Conservation (phyloP, 1,140 invertebrate species). For the Polypedilum vanderplanki region DNA sequence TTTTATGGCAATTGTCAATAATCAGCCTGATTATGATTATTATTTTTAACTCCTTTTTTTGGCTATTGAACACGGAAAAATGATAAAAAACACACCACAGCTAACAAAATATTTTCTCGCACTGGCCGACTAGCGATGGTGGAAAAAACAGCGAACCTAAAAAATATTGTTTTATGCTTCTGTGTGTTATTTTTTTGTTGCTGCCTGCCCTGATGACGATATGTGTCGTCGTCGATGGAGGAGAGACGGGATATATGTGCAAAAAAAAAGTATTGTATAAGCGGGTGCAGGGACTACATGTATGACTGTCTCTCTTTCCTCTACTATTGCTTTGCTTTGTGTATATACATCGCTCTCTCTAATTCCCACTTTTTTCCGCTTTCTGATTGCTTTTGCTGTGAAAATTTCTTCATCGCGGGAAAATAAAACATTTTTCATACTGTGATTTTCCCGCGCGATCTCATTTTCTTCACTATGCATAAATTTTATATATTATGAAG, state of each 20-base stretch:
- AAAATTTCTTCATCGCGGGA: constrained; percentile 7
- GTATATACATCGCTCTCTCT: background rate
- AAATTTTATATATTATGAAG: too few relatives aligned
- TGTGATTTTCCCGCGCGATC: background rate
- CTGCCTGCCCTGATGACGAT: background rate
- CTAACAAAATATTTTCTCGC: constrained; percentile 28
- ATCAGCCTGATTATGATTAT: background rate
- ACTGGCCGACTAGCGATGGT: constrained; percentile 2
- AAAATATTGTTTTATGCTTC: constrained; percentile 23
- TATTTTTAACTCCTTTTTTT: background rate
- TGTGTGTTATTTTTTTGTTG: background rate
- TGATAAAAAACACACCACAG: constrained; percentile 24
- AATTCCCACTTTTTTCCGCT: background rate
- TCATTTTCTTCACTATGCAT: too few relatives aligned
- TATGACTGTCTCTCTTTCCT: background rate
- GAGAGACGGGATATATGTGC: background rate
- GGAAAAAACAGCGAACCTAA: constrained; percentile 22
- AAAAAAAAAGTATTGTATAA: background rate
- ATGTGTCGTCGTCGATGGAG: constrained; percentile 5
- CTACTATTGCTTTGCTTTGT: background rate
- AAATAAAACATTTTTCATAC: background rate
- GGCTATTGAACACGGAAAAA: background rate
- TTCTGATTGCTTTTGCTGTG: background rate
- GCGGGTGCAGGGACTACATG: background rate
- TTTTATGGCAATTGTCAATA: background rate